Base-by-base conservation (phyloP, 92 coral and sea anemone species). In the Phenganax marumi region DNA sequence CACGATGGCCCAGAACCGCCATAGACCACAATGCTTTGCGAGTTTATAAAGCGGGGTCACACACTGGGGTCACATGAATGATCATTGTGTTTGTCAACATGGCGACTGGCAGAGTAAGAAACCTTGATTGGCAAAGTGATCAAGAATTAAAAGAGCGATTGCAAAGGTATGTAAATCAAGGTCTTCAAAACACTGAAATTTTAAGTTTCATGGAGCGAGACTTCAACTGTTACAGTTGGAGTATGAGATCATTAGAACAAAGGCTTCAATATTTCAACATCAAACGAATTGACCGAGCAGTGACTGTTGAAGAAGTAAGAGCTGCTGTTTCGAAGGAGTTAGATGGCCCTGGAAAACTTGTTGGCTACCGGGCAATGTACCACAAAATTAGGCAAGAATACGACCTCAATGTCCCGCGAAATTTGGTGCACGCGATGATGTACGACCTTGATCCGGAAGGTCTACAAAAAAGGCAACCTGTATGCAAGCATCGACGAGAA, bases 1-100 rank as follows among this genome's bases (percentile, higher is more conserved):
- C 68, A 6, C 10, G 65, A 75, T 75, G 80, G 80, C 80, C 80
- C 47, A 75, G 48, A 49, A 52, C 50, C 80, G 66, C 80, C 80
- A 75, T 75, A 75, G 80, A 53, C 80, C 65, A 75, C 12, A 75
- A 52, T 18, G 65, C 64, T 12, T 19, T 43, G 65, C 80, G 80
- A 51, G n/a, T 12, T 33, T 33, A 33, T 33, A 18, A 50, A 12
- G 61, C 22, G 21, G 4, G 2, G 1, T 1, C 2, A 4, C 1
- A 4, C 2, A 4, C 4, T 1, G 4, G 43, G 1, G 43, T 33
- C 43, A 33, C 43, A 4, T 33, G 43, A 1, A 33, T 33, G 43
- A 33, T 33, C 43, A 33, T 33, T 33, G 43, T 33, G 43, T 33
- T 33, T 4, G 43, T 33, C 70, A 63, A 63, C 70, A 63, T 63